phyloP scores from a whole-genome alignment of 2,113 vertebrate species.

The Mugil cephalus region DNA sequence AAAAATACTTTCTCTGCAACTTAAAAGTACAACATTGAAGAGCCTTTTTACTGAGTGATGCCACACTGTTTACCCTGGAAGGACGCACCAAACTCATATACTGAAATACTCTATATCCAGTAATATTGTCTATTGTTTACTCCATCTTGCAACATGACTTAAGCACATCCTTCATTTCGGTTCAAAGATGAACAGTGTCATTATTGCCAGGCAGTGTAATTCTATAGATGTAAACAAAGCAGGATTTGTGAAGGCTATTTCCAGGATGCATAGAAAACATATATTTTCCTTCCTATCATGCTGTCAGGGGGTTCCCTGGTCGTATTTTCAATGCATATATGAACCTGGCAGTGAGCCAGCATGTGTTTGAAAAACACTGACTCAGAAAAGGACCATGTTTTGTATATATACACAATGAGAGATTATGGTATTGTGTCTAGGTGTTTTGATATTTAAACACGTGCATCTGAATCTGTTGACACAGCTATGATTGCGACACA shows the following conservation, averaged over 20 bases:
- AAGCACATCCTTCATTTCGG: background rate
- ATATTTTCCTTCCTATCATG: background rate
- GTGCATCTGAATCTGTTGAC: background rate
- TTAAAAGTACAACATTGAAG: too few species aligned
- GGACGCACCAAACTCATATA: background rate
- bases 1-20: too few species aligned
- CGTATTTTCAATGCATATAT: background rate
- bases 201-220: background rate
- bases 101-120: background rate
- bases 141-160: background rate
- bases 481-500: background rate
- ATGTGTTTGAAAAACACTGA: background rate
- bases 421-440: background rate
- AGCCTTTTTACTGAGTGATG: too few species aligned
- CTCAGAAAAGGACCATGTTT: background rate
- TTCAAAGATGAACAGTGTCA: background rate
- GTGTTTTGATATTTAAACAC: background rate
- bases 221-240: background rate
- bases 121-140: background rate
- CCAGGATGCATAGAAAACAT: background rate
- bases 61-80: too few species aligned
- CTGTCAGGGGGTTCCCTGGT: background rate
- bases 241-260: background rate
- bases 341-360: background rate
- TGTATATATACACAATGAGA: background rate